phyloP scores from a whole-genome alignment of 2,888 invertebrate genomes.

The Agrotis puta region DNA sequence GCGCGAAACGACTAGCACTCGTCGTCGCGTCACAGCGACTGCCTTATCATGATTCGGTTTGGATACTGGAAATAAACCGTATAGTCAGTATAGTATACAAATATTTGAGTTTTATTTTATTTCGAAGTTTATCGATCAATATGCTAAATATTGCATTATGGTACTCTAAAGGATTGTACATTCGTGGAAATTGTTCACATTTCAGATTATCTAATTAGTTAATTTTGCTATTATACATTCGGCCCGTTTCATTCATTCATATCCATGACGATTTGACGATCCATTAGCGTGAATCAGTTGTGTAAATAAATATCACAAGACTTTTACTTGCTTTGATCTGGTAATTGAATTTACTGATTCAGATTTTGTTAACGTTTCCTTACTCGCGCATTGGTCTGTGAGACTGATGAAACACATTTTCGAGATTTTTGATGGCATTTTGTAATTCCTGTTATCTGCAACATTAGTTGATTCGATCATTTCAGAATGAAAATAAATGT shows the following conservation, averaged over 20 bases:
- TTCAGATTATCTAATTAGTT: slow-evolving; percentile 17
- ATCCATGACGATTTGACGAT: slow-evolving; percentile 54
- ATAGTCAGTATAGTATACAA: slow-evolving; percentile 52
- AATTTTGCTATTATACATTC: slow-evolving; percentile 23
- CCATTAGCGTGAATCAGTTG: slow-evolving; percentile 57
- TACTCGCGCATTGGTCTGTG: no score
- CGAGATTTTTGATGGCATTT: no score
- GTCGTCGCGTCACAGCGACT: slow-evolving; percentile 74
- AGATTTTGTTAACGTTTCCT: slow-evolving; percentile 30
- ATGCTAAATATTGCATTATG: slow-evolving; percentile 13
- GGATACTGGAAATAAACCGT: slow-evolving; percentile 77
- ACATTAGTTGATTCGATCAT: no score
- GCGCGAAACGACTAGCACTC: slow-evolving; percentile 72
- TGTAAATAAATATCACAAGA: slow-evolving; percentile 66
- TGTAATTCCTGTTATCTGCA: no score
- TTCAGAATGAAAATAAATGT: no score
- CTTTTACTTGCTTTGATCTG: slow-evolving; percentile 62
- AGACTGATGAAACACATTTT: no score
- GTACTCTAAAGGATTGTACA: no score
- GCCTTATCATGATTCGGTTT: slow-evolving; percentile 68
- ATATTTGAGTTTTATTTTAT: slow-evolving; percentile 65
- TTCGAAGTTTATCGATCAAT: slow-evolving; percentile 39
- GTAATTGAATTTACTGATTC: slow-evolving; percentile 56
- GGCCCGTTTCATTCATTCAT: slow-evolving; percentile 57
- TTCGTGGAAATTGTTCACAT: slow-evolving; percentile 5